Evolutionary conservation across 2,888 invertebrate genomes (phyloP).

Genomic region (Tridacna gigas): DNA sequence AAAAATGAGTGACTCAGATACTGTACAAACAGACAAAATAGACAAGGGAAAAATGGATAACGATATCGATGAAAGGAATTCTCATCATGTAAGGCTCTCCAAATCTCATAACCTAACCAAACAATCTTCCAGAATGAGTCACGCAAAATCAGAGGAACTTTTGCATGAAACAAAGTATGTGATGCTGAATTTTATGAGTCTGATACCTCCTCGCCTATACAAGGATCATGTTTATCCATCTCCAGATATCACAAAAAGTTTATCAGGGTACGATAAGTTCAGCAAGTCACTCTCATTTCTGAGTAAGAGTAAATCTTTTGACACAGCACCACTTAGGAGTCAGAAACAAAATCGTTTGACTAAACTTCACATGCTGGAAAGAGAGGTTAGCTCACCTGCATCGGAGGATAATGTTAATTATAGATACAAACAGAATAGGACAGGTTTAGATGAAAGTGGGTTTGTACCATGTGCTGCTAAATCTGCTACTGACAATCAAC

Average conservation of each 20-base stretch:
- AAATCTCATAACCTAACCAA: conserved; percentile 20
- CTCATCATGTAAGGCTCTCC: background rate
- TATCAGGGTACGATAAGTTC: conserved; percentile 23
- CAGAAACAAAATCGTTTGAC: conserved; percentile 39
- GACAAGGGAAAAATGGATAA: background rate
- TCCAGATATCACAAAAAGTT: conserved; percentile 36
- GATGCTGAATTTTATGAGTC: conserved; percentile 72
- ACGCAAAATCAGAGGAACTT: conserved; percentile 19
- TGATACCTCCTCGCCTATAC: conserved; percentile 54
- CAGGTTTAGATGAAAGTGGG: conserved; percentile 15
- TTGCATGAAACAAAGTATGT: conserved; percentile 72
- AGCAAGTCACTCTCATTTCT: conserved; percentile 33
- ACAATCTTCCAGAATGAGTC: background rate
- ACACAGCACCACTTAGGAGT: conserved; percentile 24
- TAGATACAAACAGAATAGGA: conserved; percentile 43
- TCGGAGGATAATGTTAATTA: conserved; percentile 68
- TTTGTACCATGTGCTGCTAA: background rate
- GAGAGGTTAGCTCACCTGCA: conserved; percentile 41
- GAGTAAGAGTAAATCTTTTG: conserved; percentile 54
- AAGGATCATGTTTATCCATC: conserved; percentile 52
- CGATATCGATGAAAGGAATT: background rate
- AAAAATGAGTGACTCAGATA: too few species aligned
- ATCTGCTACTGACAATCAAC: conserved; percentile 11
- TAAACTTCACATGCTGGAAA: conserved; percentile 25
- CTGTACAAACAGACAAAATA: background rate